Percentiles rank a stretch among this genome's conserved stretches.
Evolutionary conservation across 2,888 invertebrate genomes (phyloP).

Genomic region (Miltochrista miniata): DNA sequence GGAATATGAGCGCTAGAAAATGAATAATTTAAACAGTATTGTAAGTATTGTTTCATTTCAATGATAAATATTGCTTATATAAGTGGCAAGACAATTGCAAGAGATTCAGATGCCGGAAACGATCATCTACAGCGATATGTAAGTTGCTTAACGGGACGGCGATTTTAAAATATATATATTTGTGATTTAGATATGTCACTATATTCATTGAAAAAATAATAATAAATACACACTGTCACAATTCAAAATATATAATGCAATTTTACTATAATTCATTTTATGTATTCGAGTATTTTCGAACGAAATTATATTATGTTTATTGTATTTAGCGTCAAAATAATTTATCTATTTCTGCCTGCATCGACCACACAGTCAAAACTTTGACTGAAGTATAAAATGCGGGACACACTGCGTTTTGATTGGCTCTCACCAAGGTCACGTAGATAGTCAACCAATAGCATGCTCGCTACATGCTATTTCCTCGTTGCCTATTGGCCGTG

Average conservation of each 20-base stretch:
- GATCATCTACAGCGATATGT: conserved; percentile 69
- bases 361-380: conserved; percentile 3
- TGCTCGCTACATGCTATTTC: too few relatives aligned
- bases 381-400: conserved; percentile 8
- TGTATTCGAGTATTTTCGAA: conserved; percentile 13
- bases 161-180: conserved; percentile 54
- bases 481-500: too few relatives aligned
- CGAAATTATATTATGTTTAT: conserved; percentile 16
- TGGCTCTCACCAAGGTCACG: too few relatives aligned
- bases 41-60: neutral
- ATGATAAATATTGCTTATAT: neutral
- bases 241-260: conserved; percentile 23
- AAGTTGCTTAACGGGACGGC: conserved; percentile 69
- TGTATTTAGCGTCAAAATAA: conserved; percentile 25
- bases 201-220: conserved; percentile 40
- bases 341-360: conserved; percentile 35
- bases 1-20: neutral
- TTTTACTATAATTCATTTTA: conserved; percentile 2
- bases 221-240: conserved; percentile 35
- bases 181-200: conserved; percentile 46
- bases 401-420: too few relatives aligned
- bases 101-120: conserved; percentile 44
- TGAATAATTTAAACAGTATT: neutral
- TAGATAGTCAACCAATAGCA: too few relatives aligned
- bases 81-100: conserved; percentile 10